Base-by-base conservation (phyloP, 2,113 vertebrate genomes). In the Tichodroma muraria region DNA sequence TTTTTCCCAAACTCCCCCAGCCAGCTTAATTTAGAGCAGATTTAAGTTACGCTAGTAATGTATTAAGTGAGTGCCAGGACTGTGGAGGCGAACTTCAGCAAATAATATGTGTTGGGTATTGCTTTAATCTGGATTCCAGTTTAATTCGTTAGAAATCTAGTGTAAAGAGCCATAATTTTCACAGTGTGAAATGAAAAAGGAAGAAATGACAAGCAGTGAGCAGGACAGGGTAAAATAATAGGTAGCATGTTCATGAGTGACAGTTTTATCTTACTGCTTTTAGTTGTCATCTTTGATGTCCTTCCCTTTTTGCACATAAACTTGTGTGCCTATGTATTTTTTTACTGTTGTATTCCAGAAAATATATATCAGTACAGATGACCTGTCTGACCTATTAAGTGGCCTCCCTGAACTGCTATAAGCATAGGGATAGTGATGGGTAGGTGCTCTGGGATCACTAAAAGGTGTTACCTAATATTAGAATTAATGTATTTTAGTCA, bases 1-100 rank as follows among this genome's bases (percentile, higher is more conserved):
- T 93, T 92, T 94, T 87, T 60, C 49, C 56, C 31, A 70, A 91
- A 80, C 54, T 83, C 25, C 7, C 16, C 6, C 56, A 93, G 47
- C 27, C 64, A 65, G 18, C 60, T 71, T 91, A 92, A 91, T 92
- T 87, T 92, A 90, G 71, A 94, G 40, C 68, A 90, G 64, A 94
- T 77, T 82, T 80, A 93, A 92, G 35, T 81, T 82, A 77, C 35
- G 4, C 22, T 49, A 49, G 66, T 52, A 66, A 65, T 45, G 8
- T 40, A 66, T 54, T 33, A 80, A 89, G 44, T 49, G 52, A 75
- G 18, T 53, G 24, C 59, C 57, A 70, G 57, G 33, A 69, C 45
- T 88, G 42, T 71, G 59, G 68, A 86, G 27, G 68, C 78, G 80
- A 90, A 68, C 35, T 85, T 85, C 72, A 88, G 35, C 60, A 92